Base-by-base conservation (phyloP, 2,888 invertebrate species). In the Calephelis perditalis region DNA sequence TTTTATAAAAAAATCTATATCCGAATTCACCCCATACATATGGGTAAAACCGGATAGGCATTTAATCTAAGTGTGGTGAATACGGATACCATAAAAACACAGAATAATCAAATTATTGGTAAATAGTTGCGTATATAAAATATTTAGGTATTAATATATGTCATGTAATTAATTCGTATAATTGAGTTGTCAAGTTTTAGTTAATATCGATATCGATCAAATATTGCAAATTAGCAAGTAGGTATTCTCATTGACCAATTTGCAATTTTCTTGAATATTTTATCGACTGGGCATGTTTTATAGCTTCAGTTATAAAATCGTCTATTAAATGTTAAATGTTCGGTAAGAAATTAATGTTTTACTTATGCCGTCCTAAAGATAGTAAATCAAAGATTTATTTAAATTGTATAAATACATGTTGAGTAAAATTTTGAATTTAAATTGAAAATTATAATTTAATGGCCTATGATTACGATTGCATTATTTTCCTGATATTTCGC, bases 211-310 rank as follows among this genome's bases (percentile, higher is more conserved):
- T 47, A 15, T 47, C 47, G 15, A 15, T 15, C 26, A 47, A 15
- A 8, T 15, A 46, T 7, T n/a, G n/a, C 40, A 8, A 40, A n/a
- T 46, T 9, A 9, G 26, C 9, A 49, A 26, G 15, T 12, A 8
- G 7, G 26, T n/a, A n/a, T n/a, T n/a, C 47, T 15, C 5, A 35
- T 47, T 88, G 88, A 87, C 86, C 76, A 71, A 87, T 88, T 90
- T 89, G 89, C 89, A 87, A 85, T 87, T 89, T 85, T 85, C 84
- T 84, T 77, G 68, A 69, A 73, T 67, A 58, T 15, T 47, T 59
- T 59, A 35, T 15, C 5, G 11, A 6, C 26, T 9, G 26, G 35
- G 6, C 35, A 52, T 35, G 26, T 52, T 52, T 52, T 52, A 15
- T 52, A 6, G 10, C 2, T 9, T 52, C 52, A 52, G 26, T 52